Conservation (phyloP, 2,888 invertebrate genomes). For the Oligia latruncula region DNA sequence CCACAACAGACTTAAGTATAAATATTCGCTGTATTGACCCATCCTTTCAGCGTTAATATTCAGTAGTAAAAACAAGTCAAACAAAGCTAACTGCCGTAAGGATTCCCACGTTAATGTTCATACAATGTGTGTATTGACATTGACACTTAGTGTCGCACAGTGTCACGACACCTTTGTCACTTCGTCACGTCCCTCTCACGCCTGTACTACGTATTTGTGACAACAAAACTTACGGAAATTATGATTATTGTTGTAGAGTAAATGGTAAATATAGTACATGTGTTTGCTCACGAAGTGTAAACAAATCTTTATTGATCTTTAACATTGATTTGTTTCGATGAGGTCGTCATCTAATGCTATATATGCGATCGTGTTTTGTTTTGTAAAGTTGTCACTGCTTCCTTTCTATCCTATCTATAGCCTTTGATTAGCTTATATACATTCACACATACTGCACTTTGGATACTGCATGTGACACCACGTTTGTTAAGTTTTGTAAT, state of each 20-base stretch:
- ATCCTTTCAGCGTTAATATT: conserved; percentile 43
- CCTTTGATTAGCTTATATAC: background rate
- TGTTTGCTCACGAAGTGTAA: conserved; percentile 22
- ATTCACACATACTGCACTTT: background rate
- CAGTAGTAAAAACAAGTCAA: conserved; percentile 59
- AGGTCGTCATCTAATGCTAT: background rate
- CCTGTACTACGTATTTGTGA: conserved; percentile 20
- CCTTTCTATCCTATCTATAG: background rate
- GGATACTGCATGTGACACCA: background rate
- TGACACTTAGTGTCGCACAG: conserved; percentile 68
- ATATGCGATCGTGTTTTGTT: conserved; percentile 13
- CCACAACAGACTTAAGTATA: background rate
- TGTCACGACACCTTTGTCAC: conserved; percentile 75
- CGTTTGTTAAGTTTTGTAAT: background rate
- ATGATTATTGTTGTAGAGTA: conserved; percentile 21
- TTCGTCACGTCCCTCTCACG: conserved; percentile 50
- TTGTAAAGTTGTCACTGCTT: background rate
- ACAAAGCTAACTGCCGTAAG: conserved; percentile 49
- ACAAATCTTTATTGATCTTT: background rate
- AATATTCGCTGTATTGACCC: conserved; percentile 32
- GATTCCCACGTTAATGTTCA: conserved; percentile 75
- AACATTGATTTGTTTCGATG: background rate
- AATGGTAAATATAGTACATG: conserved; percentile 42
- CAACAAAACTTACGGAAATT: conserved; percentile 51
- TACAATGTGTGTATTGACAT: conserved; percentile 69